Base-by-base conservation (phyloP, 2,113 vertebrate genomes). In the Aplodontia rufa region DNA sequence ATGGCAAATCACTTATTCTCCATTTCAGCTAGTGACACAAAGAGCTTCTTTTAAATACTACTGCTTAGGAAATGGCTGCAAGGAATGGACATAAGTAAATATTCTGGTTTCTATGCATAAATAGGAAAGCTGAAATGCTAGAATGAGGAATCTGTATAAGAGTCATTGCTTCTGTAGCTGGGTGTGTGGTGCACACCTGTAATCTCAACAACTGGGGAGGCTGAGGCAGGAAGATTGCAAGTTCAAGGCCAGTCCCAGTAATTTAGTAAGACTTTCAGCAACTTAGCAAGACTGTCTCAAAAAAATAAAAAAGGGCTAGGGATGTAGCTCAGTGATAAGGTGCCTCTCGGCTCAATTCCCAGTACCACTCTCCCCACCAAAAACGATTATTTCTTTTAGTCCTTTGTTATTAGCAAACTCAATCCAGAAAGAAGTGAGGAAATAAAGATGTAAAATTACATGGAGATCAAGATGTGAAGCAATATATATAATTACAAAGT, bases 381-480 rank as follows among this genome's bases (percentile, higher is more conserved):
- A 55, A 55, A 80, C 92, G 49, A 81, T 22, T 47, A 78, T 28
- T 90, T 80, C 32, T 75, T 93, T 84, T 35, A 92, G 47, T 19
- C 7, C 47, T 83, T 45, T 90, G 78, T 37, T 64, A 93, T 51
- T 68, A 78, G 90, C 90, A 91, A 87, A 91, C n/a, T 89, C 9
- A 68, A 60, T 32, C 60, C 53, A 82, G 20, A 72, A 93, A 92
- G 51, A 85, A 83, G 47, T 49, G 28, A 64, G 51, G 55, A 83
- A 58, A 32, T 28, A 87, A 90, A 68, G 87, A 82, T 45, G 12
- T 19, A 80, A 74, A 51, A 91, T 91, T 89, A 89, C 12, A 66
- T 45, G 35, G 26, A 66, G 35, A 40, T 72, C 64, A 92, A 89
- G 47, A 81, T 42, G 91, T 8, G 68, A 96, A 80, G 58, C 42